Evolutionary conservation across 2,888 invertebrate species (phyloP).

Genomic region (Drosophila borealis): DNA sequence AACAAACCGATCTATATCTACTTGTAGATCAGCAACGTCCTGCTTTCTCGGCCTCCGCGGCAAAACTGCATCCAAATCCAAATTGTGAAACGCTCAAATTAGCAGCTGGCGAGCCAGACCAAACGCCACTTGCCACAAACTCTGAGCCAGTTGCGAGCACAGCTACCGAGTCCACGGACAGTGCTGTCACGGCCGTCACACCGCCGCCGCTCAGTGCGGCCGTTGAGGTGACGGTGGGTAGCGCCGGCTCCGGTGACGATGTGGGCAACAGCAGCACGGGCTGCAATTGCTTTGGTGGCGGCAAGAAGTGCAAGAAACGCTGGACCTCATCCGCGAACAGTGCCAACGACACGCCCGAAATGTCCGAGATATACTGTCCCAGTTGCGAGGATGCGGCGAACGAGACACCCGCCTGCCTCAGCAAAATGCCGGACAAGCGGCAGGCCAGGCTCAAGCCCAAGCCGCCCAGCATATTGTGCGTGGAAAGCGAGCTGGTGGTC

Average conservation of each 20-base stretch:
- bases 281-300: conserved; percentile 84
- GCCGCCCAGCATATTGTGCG: conserved; percentile 82
- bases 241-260: not conserved
- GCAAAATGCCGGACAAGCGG: conserved; percentile 83
- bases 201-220: conserved; percentile 59
- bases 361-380: conserved; percentile 88
- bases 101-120: conserved; percentile 44
- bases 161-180: conserved; percentile 5
- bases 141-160: conserved; percentile 7
- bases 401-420: conserved; percentile 86
- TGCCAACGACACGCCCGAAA: conserved; percentile 83
- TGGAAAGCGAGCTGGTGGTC: conserved; percentile 84
- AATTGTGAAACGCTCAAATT: conserved; percentile 72
- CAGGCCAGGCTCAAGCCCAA: conserved; percentile 78
- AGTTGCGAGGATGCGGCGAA: conserved; percentile 83
- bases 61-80: conserved; percentile 83
- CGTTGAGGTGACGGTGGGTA: conserved; percentile 58
- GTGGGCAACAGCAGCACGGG: conserved; percentile 72
- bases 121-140: conserved; percentile 25
- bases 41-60: conserved; percentile 85
- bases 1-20: conserved; percentile 83
- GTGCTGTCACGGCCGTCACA: conserved; percentile 56
- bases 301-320: conserved; percentile 83
- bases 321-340: conserved; percentile 70
- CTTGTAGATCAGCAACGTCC: conserved; percentile 85